Percentiles rank a stretch among this genome's conserved stretches.
Evolutionary conservation across 2,113 vertebrate genomes (phyloP).

Genomic region (Dendropsophus ebraccatus): DNA sequence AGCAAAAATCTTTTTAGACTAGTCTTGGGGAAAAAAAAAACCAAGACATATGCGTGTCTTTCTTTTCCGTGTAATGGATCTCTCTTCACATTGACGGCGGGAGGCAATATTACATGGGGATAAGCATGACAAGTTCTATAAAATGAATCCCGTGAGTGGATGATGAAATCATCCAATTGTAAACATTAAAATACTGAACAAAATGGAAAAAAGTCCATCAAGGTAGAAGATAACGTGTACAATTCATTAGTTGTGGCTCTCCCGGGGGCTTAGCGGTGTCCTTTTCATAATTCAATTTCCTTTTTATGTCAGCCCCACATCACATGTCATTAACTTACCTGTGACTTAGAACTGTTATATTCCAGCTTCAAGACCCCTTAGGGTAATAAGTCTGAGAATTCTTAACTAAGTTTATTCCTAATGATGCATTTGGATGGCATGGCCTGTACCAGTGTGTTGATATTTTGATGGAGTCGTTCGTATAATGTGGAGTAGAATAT

Average conservation of each 20-base stretch:
- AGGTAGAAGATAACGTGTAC: not conserved
- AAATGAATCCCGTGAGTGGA: not conserved
- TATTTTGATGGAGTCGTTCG: not conserved
- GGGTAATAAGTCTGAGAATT: slow-evolving; percentile 15
- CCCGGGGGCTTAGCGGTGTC: not conserved
- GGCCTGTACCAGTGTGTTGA: not conserved
- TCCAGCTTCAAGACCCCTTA: not conserved
- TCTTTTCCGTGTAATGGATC: not conserved
- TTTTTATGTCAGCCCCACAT: slow-evolving; percentile 1
- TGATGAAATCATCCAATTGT: slow-evolving; percentile 4
- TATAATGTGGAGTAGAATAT: slow-evolving; percentile 7
- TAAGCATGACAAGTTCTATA: not conserved
- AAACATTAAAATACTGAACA: slow-evolving; percentile 12
- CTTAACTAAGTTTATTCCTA: not conserved
- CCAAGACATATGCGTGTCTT: not conserved
- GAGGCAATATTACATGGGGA: not conserved
- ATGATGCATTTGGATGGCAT: slow-evolving; percentile 13
- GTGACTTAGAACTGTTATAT: not conserved
- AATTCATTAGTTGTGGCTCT: slow-evolving; percentile 6
- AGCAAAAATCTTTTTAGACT: not conserved
- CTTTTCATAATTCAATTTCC: slow-evolving; percentile 15
- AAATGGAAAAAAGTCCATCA: slow-evolving; percentile 19
- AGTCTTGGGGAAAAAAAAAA: not conserved
- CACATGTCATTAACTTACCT: slow-evolving; percentile 2
- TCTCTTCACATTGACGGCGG: not conserved